Conservation (phyloP, 2,888 invertebrate species). For the Pristionchus arcanus region DNA sequence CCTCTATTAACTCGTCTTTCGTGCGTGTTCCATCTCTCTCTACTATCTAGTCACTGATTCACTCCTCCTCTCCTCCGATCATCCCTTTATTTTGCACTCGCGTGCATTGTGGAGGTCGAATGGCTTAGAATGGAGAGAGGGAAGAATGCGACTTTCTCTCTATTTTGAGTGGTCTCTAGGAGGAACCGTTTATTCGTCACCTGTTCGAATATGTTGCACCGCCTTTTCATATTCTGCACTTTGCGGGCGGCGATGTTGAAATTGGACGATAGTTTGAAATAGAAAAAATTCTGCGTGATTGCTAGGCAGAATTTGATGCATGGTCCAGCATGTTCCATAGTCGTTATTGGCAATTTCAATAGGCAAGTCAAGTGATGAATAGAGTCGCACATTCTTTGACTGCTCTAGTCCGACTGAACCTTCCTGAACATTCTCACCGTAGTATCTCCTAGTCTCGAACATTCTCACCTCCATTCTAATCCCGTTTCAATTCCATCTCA, state of each 20-base stretch:
- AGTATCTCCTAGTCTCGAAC: background rate
- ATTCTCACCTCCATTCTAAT: background rate
- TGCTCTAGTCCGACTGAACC: background rate
- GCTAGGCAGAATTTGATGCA: too few relatives aligned
- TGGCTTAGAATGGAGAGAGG: constrained; percentile 32
- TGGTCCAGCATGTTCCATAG: too few relatives aligned
- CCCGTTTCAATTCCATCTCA: constrained; percentile 27
- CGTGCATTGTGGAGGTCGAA: constrained; percentile 8
- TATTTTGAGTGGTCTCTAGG: background rate
- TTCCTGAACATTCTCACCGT: background rate
- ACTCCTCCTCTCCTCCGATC: background rate
- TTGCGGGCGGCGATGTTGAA: background rate
- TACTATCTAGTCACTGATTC: constrained; percentile 34
- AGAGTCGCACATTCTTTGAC: background rate
- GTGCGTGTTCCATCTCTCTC: background rate
- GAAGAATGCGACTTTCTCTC: background rate
- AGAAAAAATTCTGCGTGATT: too few relatives aligned
- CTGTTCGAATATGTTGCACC: background rate
- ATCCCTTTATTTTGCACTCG: constrained; percentile 12
- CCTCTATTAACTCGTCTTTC: background rate
- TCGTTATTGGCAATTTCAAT: too few relatives aligned
- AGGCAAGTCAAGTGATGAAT: background rate
- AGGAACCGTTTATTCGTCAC: too few relatives aligned
- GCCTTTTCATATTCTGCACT: background rate
- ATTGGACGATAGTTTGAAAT: background rate